Conservation (phyloP, 1,140 invertebrate species). For the Nymphalis io region DNA sequence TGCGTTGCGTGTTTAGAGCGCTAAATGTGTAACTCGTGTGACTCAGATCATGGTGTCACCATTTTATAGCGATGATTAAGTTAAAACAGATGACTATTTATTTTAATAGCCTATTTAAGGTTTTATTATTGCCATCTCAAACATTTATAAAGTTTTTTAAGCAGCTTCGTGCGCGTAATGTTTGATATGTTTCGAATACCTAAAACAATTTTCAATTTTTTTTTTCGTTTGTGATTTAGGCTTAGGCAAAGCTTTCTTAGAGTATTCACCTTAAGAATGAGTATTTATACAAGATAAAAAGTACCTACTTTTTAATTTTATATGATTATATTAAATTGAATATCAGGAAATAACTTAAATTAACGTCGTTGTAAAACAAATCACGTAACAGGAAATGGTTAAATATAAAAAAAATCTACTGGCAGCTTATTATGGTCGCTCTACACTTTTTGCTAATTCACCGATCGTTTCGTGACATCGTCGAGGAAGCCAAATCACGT, state of each 20-base stretch:
- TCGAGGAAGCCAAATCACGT: constrained; percentile 12
- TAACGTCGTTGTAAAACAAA: neutral
- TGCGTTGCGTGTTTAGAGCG: constrained; percentile 30
- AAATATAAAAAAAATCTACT: constrained; percentile 3
- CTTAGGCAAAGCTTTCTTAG: too few species aligned
- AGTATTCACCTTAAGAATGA: too few species aligned
- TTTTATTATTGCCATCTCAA: constrained; percentile 5
- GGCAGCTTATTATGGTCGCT: constrained; percentile 12
- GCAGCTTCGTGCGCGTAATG: neutral
- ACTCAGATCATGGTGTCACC: constrained; percentile 36
- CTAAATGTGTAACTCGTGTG: constrained; percentile 31
- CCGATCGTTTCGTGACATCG: constrained; percentile 17
- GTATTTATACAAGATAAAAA: too few species aligned
- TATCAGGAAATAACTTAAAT: neutral
- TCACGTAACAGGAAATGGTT: constrained; percentile 13
- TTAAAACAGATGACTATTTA: constrained; percentile 19
- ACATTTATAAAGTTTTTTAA: too few species aligned
- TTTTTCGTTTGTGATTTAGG: too few species aligned
- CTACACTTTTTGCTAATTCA: constrained; percentile 20
- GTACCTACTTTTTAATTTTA: too few species aligned
- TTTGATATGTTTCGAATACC: neutral
- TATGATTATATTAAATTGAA: neutral
- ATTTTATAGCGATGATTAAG: constrained; percentile 30
- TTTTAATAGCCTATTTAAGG: constrained; percentile 22
- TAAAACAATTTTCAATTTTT: neutral